Evolutionary conservation across 1,140 invertebrate genomes (phyloP), one percentile per base, ranked within the genome.

Genomic region (Polypedilum pembai): DNA sequence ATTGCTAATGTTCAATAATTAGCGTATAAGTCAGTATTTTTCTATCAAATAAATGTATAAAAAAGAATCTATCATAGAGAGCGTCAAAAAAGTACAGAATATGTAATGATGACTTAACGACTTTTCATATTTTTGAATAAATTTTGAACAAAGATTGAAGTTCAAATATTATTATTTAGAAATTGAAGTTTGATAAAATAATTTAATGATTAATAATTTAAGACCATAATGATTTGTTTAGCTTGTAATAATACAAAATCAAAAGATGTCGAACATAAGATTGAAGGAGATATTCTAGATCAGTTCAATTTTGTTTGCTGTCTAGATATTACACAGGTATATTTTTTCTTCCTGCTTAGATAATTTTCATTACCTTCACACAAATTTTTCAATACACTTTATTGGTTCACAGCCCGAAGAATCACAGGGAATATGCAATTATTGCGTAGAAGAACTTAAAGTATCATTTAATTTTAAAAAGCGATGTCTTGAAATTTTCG

Each of bases 381-480:
- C 17, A 20, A 20, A 18, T 69, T 69, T 69, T 18, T 69, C 15
- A 4, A 18, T 2, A 3, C n/a, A 56, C n/a, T 66, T 8, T 18
- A 3, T 21, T 69, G 63, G 18, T 15, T 56, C n/a, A n/a, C 45
- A 56, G 45, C 45, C 45, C 17, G 65, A 69, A 7, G 20, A 69
- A 18, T 20, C 17, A 69, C 65, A 69, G 10, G 65, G 17, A 8
- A 69, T 69, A 20, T 69, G 65, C 18, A 69, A 8, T 69, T 21
- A 18, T 20, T 69, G 65, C 10, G 8, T 69, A 18, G 65, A 69
- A 8, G 65, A 69, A 69, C 17, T 69, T 8, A 69, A 69, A 69
- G 20, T 69, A 69, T 69, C 65, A 69, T 69, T 69, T 69, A 69
- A 69, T 21, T 69, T 69, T 10, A 69, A 69, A 18, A 69, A 69